These are phyloP conservation scores for Erinaceus europaeus DNA, from an alignment of 2,113 vertebrate species.

Conservation along the genomic window DNA sequence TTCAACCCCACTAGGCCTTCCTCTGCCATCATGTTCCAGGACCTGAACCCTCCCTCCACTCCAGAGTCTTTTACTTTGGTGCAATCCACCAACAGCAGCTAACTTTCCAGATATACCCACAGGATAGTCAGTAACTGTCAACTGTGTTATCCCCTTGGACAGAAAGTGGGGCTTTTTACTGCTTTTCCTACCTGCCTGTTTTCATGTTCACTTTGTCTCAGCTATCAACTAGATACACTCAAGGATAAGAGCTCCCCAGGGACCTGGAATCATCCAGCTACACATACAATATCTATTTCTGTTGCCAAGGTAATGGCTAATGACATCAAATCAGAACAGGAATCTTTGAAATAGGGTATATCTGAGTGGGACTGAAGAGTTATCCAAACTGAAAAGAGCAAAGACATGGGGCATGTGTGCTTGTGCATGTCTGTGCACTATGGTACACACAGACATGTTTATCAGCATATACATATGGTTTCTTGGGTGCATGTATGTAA, in stretches of 20 bases:
- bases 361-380: background rate
- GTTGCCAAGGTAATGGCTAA: constrained; percentile 72
- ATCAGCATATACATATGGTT: background rate
- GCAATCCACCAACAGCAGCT: no score
- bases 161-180: background rate
- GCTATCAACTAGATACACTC: constrained; percentile 71
- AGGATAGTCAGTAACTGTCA: background rate
- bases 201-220: constrained; percentile 49
- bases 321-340: background rate
- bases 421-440: background rate
- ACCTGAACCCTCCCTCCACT: no score
- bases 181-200: constrained; percentile 62
- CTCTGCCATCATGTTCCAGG: no score
- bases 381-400: background rate
- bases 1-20: no score
- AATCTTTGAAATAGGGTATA: background rate
- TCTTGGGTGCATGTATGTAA: background rate
- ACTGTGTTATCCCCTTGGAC: background rate
- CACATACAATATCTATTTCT: constrained; percentile 49
- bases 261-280: constrained; percentile 41
- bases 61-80: no score
- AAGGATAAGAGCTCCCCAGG: constrained; percentile 69
- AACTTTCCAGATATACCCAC: background rate
- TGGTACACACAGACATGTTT: no score
- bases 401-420: background rate